These are phyloP conservation scores for Lithobates pipiens DNA, from an alignment of 2,797 vertebrate species.

Conservation along the genomic window DNA sequence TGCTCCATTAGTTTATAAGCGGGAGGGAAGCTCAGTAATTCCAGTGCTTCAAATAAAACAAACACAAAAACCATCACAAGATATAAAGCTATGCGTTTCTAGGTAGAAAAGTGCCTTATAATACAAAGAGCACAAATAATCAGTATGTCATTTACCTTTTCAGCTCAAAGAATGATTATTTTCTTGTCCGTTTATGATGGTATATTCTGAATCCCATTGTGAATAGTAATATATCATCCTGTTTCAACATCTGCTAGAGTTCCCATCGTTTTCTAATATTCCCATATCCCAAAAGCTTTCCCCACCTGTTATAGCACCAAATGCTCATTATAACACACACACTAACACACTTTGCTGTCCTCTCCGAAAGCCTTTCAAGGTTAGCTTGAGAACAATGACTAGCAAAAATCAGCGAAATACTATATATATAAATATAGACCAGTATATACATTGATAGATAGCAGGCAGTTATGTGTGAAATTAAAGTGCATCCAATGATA, in stretches of 20 bases:
- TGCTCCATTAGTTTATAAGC: constrained; percentile 41
- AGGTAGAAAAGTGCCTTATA: constrained; percentile 1
- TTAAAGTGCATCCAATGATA: too few relatives aligned
- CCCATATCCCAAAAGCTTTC: constrained; percentile 85
- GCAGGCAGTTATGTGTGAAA: too few relatives aligned
- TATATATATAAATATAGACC: background rate
- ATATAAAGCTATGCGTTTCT: background rate
- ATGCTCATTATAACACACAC: constrained; percentile 80
- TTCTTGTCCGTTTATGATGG: constrained; percentile 75
- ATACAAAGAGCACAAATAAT: constrained; percentile 23
- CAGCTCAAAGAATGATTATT: constrained; percentile 73
- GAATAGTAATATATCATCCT: constrained; percentile 86
- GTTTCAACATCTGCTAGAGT: constrained; percentile 87
- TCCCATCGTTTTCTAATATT: constrained; percentile 83
- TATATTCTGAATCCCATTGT: constrained; percentile 84
- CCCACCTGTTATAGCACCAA: constrained; percentile 82
- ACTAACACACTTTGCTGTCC: constrained; percentile 79
- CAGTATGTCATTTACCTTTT: constrained; percentile 60
- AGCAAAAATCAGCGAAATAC: background rate
- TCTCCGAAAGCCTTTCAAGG: constrained; percentile 79
- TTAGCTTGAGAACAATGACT: constrained; percentile 78
- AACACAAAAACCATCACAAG: background rate
- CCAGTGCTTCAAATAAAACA: constrained; percentile 15
- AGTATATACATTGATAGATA: background rate
- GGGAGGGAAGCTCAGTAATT: background rate